These are phyloP conservation scores for Dynastes maya DNA, from an alignment of 2,888 invertebrate genomes.

Conservation along the genomic window DNA sequence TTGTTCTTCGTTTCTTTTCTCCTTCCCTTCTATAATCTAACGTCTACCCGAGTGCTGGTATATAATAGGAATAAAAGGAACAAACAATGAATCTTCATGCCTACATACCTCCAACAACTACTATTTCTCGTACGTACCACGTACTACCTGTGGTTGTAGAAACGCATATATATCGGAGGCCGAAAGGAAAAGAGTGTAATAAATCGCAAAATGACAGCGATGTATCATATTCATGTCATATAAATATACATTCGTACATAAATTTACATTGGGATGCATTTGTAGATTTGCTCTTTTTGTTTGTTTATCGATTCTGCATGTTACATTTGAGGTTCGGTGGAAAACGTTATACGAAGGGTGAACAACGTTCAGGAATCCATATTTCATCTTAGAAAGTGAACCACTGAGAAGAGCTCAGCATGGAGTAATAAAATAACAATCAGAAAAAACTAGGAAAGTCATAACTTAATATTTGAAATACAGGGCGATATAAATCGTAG, in stretches of 20 bases:
- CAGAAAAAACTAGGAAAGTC: too few species aligned
- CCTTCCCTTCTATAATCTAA: conserved; percentile 28
- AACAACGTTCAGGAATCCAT: neutral
- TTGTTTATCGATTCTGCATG: conserved; percentile 10
- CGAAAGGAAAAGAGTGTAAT: conserved; percentile 31
- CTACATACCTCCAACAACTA: conserved; percentile 33
- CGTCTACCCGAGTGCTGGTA: neutral
- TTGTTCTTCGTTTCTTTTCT: neutral
- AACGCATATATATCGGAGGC: conserved; percentile 5
- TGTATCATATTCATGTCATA: conserved; percentile 49
- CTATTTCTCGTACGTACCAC: conserved; percentile 11
- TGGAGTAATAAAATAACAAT: too few species aligned
- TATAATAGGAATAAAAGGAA: conserved; percentile 22
- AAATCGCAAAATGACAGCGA: conserved; percentile 35
- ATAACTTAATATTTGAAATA: too few species aligned
- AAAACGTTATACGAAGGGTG: neutral
- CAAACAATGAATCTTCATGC: conserved; percentile 48
- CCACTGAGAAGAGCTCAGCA: neutral
- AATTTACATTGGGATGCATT: conserved; percentile 39
- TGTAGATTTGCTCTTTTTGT: conserved; percentile 1
- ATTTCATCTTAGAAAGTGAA: conserved; percentile 4
- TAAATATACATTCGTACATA: conserved; percentile 46
- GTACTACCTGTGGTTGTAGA: conserved; percentile 6
- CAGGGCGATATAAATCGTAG: too few species aligned
- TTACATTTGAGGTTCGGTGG: neutral